Evolutionary conservation across 2,797 vertebrate species (phyloP), one percentile per base, ranked within the genome.

Genomic region (Alauda arvensis): DNA sequence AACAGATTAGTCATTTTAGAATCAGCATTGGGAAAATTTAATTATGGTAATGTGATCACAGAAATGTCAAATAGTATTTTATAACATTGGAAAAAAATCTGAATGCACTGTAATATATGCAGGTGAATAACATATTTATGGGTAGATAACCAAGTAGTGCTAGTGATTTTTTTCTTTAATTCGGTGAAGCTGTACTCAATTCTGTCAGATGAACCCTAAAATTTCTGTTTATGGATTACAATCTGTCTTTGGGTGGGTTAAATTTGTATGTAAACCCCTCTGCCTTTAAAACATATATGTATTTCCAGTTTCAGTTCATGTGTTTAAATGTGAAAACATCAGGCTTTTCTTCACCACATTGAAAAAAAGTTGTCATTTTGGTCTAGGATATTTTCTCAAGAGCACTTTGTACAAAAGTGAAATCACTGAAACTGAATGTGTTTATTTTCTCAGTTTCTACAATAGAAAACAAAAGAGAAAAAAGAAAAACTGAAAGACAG

Each of bases 351-450:
- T 56, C 9, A 28, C 6, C 14, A 51, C 29, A 33, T 48, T 40
- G 37, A 63, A 60, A 70, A 66, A 43, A 3, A 0, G 3, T 34
- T 43, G 4, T 5, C 8, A 12, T 37, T 77, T 63, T 77, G 10
- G 49, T 8, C 42, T 37, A 33, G 6, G n/a, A 6, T 53, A 43
- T 24, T 12, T 62, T 45, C 31, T 29, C 14, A 76, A 74, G 16
- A 16, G 1, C n/a, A n/a, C 2, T 51, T 85, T 46, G 7, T 33
- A 85, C 7, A 24, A 57, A 31, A 0, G 0, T 13, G 37, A 63
- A 70, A 56, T 59, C 7, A 18, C 31, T 46, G 16, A 19, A 79
- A 57, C 49, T 6, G 46, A 77, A n/a, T 29, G 1, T 34, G 4
- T 1, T 17, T 10, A 0, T n/a, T 66, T 74, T 40, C 57, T 34